phyloP scores from a whole-genome alignment of 2,113 vertebrate species.

The Chloebia gouldiae region DNA sequence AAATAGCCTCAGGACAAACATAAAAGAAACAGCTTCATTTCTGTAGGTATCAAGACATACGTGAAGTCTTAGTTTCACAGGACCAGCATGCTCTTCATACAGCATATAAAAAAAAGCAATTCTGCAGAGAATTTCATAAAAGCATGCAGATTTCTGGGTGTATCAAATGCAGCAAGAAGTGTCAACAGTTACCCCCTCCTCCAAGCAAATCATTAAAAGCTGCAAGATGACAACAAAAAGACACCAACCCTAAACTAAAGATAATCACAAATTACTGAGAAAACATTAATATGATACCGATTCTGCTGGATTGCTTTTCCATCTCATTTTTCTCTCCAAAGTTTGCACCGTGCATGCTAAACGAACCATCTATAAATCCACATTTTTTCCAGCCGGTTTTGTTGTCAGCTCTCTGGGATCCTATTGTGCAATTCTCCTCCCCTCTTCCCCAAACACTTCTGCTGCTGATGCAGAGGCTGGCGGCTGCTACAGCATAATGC shows the following conservation, averaged over 20 bases:
- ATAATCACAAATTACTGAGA: background rate
- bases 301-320: background rate
- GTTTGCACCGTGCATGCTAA: background rate
- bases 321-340: slow-evolving; percentile 18
- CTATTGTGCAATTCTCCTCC: slow-evolving; percentile 42
- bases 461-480: slow-evolving; percentile 54
- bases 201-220: background rate
- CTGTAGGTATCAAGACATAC: background rate
- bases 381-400: slow-evolving; percentile 14
- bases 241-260: slow-evolving; percentile 11
- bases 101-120: background rate
- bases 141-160: background rate
- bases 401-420: slow-evolving; percentile 38
- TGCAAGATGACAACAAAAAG: background rate
- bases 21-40: background rate
- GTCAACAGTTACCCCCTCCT: background rate
- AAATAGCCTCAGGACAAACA: background rate
- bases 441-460: slow-evolving; percentile 42
- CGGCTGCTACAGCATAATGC: slow-evolving; percentile 67
- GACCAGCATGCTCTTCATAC: background rate
- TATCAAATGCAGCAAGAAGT: slow-evolving; percentile 1
- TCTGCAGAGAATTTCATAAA: background rate
- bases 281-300: background rate
- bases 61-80: background rate
- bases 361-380: slow-evolving; percentile 28